Evolutionary conservation across 2,888 invertebrate genomes (phyloP).

Genomic region (Cylindroiulus punctatus): DNA sequence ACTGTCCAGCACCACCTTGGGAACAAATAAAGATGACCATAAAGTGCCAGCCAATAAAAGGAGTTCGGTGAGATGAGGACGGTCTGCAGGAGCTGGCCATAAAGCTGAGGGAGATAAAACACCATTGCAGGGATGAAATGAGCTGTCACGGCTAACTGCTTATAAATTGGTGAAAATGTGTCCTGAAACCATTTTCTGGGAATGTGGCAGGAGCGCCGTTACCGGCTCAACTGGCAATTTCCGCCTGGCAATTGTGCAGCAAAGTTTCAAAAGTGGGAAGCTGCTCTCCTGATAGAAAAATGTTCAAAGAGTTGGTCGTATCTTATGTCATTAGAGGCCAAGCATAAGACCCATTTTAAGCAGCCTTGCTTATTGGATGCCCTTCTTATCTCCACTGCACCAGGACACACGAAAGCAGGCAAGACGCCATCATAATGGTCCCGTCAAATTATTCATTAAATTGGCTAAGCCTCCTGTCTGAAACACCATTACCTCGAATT

Average conservation of each 20-base stretch:
- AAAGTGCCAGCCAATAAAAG: slow-evolving; percentile 34
- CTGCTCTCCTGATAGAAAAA: slow-evolving; percentile 36
- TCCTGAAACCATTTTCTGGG: neutral
- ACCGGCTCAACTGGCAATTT: slow-evolving; percentile 1
- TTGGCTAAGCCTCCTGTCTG: slow-evolving; percentile 35
- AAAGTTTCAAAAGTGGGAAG: slow-evolving; percentile 37
- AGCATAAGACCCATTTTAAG: slow-evolving; percentile 43
- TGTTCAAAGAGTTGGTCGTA: slow-evolving; percentile 36
- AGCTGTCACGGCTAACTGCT: slow-evolving; percentile 47
- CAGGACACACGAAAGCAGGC: neutral
- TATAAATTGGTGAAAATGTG: slow-evolving; percentile 36
- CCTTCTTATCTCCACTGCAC: slow-evolving; percentile 19
- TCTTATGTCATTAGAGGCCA: slow-evolving; percentile 30
- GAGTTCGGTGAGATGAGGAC: neutral
- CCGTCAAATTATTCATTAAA: slow-evolving; percentile 45
- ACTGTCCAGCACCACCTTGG: slow-evolving; percentile 4
- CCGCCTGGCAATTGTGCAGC: neutral
- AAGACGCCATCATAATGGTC: slow-evolving; percentile 35
- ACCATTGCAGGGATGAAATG: slow-evolving; percentile 32
- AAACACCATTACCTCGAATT: slow-evolving; percentile 39
- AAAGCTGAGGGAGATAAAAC: slow-evolving; percentile 16
- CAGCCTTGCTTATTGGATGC: slow-evolving; percentile 32
- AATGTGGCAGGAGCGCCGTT: neutral
- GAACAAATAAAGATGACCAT: slow-evolving; percentile 40
- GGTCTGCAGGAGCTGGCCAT: neutral